Base-by-base conservation (phyloP, 1,140 invertebrate genomes). In the Dendrolimus kikuchii region DNA sequence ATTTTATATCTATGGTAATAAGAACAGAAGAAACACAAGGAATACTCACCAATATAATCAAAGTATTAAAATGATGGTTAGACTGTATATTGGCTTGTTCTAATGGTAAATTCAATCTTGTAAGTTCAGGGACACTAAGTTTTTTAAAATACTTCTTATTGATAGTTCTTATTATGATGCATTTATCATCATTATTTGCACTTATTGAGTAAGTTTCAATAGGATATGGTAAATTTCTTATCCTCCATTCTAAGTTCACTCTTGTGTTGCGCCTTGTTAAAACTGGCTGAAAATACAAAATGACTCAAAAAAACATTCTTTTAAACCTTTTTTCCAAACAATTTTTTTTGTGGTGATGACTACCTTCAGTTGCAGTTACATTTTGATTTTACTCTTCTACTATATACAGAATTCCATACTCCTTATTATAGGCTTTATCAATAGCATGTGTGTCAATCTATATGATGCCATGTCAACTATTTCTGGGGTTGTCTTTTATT, bases 121-220 rank as follows among this genome's bases (percentile, higher is more conserved):
- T 88, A 40, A 95, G 80, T 73, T 95, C 94, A 49, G 92, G 92
- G 46, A 95, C 77, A 23, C 68, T 63, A n/a, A 95, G 80, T 66
- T 92, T 92, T 70, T 95, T 95, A 68, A 90, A 95, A 78, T 94
- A 95, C 62, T 95, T 95, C 67, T 94, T 95, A 75, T 95, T 95
- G 36, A 81, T 90, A 9, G 94, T 95, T 55, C 91, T 87, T 5
- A 95, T 89, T 37, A 91, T 85, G 45, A 95, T 90, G 51, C 88
- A 89, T 42, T 89, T 90, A 66, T 92, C 89, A 7, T 91, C 88
- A 47, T 86, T 69, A 57, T 92, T 89, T 0, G 90, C 91, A 51
- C 81, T 90, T 5, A 95, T 90, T 9, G 89, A 91, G 81, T 94
- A 95, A 0, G 90, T 89, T 59, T 92, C 89, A 59, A 92, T 85